Conservation (phyloP, 2,113 vertebrate genomes). For the Podilymbus podiceps region DNA sequence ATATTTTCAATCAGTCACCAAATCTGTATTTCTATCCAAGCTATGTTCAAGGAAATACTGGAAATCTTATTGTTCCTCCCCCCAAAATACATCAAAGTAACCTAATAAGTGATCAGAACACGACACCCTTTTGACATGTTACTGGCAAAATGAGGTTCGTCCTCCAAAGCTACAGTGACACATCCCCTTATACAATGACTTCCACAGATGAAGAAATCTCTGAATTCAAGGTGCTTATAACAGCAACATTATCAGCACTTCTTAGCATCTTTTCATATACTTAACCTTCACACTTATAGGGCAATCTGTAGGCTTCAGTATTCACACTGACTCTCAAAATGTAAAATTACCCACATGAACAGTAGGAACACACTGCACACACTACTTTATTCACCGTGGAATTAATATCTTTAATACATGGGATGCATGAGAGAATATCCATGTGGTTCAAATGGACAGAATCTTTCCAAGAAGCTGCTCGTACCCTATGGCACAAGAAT, state of each 20-base stretch:
- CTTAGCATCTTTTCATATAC: neutral
- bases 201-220: neutral
- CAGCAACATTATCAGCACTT: neutral
- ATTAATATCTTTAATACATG: neutral
- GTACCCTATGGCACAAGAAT: neutral
- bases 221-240: neutral
- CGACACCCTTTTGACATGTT: neutral
- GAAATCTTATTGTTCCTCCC: neutral
- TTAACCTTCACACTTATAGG: neutral
- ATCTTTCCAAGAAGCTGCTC: neutral
- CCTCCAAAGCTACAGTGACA: neutral
- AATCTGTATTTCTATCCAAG: neutral
- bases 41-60: neutral
- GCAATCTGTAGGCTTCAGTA: neutral
- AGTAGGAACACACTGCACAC: neutral
- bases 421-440: neutral
- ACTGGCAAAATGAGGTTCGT: neutral
- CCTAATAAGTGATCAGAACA: neutral
- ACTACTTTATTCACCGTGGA: neutral
- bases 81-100: neutral
- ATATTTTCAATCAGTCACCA: neutral
- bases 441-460: neutral
- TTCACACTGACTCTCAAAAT: neutral
- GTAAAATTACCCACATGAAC: neutral
- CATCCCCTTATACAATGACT: neutral